phyloP scores from a whole-genome alignment of 1,140 invertebrate genomes.

The Macrosteles quadrilineatus region DNA sequence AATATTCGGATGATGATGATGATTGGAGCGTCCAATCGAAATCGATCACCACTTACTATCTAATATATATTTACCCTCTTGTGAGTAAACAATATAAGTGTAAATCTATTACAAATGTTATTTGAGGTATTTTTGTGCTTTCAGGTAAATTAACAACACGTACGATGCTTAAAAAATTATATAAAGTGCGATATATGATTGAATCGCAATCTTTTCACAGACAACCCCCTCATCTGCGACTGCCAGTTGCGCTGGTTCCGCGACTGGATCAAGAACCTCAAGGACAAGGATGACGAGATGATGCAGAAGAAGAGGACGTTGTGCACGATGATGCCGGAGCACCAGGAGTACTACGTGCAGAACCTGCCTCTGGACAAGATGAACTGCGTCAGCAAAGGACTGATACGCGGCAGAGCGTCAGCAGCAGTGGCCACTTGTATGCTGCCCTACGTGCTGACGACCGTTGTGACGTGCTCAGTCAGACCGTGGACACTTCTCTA shows the following conservation, averaged over 20 bases:
- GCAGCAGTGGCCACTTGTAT: not conserved
- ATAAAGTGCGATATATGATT: no score
- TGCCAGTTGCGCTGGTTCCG: slow-evolving; percentile 85
- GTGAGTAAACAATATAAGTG: no score
- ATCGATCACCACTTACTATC: no score
- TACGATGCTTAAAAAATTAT: no score
- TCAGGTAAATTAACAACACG: no score
- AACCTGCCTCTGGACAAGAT: slow-evolving; percentile 77
- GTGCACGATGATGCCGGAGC: slow-evolving; percentile 46
- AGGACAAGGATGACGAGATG: slow-evolving; percentile 78
- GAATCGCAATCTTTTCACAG: no score
- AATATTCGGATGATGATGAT: no score
- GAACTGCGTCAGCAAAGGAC: slow-evolving; percentile 58
- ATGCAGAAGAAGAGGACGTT: slow-evolving; percentile 80
- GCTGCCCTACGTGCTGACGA: not conserved
- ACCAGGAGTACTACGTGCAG: slow-evolving; percentile 77
- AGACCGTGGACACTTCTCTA: no score
- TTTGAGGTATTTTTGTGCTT: no score
- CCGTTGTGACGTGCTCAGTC: not conserved
- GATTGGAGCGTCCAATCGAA: no score
- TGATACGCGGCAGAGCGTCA: not conserved
- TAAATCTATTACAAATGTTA: no score
- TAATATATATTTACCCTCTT: no score
- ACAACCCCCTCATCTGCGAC: slow-evolving; percentile 85
- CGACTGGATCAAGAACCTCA: slow-evolving; percentile 71